Conservation (phyloP, 2,888 invertebrate species). For the Arrhopalites spinosus region DNA sequence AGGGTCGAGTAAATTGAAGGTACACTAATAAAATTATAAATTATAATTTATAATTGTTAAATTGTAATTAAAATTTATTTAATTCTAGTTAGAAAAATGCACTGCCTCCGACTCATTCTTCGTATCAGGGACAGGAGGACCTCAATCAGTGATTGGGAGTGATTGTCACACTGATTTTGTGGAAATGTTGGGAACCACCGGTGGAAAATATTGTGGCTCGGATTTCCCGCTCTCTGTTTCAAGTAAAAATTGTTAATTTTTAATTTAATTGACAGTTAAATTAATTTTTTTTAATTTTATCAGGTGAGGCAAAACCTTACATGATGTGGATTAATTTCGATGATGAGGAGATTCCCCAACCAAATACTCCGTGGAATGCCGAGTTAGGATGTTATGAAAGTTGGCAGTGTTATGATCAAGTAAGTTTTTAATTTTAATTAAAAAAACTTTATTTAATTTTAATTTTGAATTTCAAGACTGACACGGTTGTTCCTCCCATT, state of each 20-base stretch:
- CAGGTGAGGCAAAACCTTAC: slow-evolving; percentile 34
- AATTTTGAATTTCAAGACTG: too few species aligned
- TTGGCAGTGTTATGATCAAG: slow-evolving; percentile 6
- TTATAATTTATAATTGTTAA: neutral
- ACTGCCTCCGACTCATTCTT: neutral
- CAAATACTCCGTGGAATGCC: slow-evolving; percentile 14
- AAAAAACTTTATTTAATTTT: too few species aligned
- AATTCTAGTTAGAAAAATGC: slow-evolving; percentile 29
- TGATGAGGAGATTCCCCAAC: slow-evolving; percentile 29
- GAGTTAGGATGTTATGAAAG: slow-evolving; percentile 16
- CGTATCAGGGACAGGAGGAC: neutral
- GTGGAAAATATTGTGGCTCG: slow-evolving; percentile 26
- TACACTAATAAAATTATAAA: neutral
- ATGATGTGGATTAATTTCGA: slow-evolving; percentile 38
- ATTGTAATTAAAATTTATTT: neutral
- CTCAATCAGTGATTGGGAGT: neutral
- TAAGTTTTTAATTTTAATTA: neutral
- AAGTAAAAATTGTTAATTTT: too few species aligned
- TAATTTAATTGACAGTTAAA: too few species aligned
- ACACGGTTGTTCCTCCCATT: neutral
- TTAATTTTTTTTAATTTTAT: too few species aligned
- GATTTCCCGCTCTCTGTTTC: slow-evolving; percentile 10
- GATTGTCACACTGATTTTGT: slow-evolving; percentile 17
- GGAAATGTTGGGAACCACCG: slow-evolving; percentile 13
- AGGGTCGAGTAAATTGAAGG: slow-evolving; percentile 21